A percentile compares a stretch with the other conserved stretches of the same genome.
phyloP scores from a whole-genome alignment of 2,797 vertebrate species.

The Prunella strophiata region DNA sequence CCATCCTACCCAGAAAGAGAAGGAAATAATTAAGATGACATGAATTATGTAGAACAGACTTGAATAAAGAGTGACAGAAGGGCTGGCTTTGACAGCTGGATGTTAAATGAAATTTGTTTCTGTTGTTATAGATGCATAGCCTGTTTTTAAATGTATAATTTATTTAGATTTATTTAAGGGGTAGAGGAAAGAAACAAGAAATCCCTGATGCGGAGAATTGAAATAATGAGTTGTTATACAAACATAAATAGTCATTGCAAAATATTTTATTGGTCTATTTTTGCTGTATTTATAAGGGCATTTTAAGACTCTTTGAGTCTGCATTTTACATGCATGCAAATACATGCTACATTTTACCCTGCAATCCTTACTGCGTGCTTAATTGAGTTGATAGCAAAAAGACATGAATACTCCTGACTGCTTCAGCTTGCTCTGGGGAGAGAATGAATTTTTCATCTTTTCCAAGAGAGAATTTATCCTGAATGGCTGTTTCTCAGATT shows the following conservation, averaged over 20 bases:
- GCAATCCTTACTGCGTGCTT: neutral
- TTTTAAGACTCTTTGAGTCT: slow-evolving; percentile 31
- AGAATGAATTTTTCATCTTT: slow-evolving; percentile 16
- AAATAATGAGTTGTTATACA: slow-evolving; percentile 58
- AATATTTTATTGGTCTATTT: slow-evolving; percentile 56
- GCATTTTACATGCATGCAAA: neutral
- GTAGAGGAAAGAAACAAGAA: slow-evolving; percentile 44
- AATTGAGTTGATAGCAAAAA: slow-evolving; percentile 39
- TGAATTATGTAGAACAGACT: slow-evolving; percentile 62
- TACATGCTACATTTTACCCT: neutral
- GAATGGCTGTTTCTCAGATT: neutral
- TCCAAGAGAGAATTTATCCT: neutral
- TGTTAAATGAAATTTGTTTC: slow-evolving; percentile 62
- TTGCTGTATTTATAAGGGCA: slow-evolving; percentile 44
- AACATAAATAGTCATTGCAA: slow-evolving; percentile 57
- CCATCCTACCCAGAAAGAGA: slow-evolving; percentile 23
- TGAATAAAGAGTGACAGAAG: slow-evolving; percentile 59
- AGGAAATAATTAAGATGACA: slow-evolving; percentile 60
- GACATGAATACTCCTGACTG: neutral
- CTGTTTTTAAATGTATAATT: slow-evolving; percentile 56
- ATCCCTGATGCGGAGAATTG: slow-evolving; percentile 38
- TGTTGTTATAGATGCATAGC: slow-evolving; percentile 57
- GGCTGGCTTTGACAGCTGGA: slow-evolving; percentile 60
- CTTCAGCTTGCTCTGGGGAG: neutral
- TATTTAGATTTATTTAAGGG: slow-evolving; percentile 61